Conservation (phyloP, 2,888 invertebrate genomes). For the Drosophila mimetica region DNA sequence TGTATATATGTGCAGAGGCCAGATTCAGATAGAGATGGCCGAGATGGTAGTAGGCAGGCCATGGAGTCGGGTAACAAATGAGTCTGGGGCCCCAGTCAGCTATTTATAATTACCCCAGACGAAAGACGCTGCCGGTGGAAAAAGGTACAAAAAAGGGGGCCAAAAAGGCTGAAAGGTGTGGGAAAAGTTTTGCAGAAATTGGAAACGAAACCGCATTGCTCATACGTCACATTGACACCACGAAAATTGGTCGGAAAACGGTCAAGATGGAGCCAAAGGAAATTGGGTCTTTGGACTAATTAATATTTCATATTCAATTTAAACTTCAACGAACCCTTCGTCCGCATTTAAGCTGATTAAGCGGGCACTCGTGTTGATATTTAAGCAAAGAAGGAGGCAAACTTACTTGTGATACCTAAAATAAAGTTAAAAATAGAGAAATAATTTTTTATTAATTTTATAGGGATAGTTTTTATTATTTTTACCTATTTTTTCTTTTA, state of each 20-base stretch:
- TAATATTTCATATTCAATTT: slow-evolving; percentile 27
- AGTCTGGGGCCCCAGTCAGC: slow-evolving; percentile 57
- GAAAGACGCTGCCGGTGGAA: slow-evolving; percentile 9
- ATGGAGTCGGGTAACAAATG: slow-evolving; percentile 36
- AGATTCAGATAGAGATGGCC: slow-evolving; percentile 2
- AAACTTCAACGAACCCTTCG: slow-evolving; percentile 2
- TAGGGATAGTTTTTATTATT: too few species aligned
- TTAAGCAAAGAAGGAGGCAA: not conserved
- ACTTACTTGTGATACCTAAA: too few species aligned
- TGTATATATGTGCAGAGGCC: not conserved
- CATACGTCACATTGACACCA: slow-evolving; percentile 36
- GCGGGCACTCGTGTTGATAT: not conserved
- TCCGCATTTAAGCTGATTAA: slow-evolving; percentile 15
- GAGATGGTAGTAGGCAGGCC: slow-evolving; percentile 2
- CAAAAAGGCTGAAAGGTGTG: not conserved
- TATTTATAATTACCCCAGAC: slow-evolving; percentile 72
- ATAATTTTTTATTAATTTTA: too few species aligned
- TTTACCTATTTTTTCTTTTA: too few species aligned
- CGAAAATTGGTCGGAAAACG: slow-evolving; percentile 17
- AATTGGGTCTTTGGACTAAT: slow-evolving; percentile 2
- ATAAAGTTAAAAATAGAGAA: too few species aligned
- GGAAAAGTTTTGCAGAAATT: slow-evolving; percentile 20
- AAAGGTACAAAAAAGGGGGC: not conserved
- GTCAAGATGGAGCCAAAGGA: slow-evolving; percentile 7
- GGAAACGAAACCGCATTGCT: slow-evolving; percentile 19